Percentiles rank a stretch among this genome's conserved stretches.
Conservation (phyloP, 1,140 invertebrate genomes). For the silkworm (Bombyx mori) region DNA sequence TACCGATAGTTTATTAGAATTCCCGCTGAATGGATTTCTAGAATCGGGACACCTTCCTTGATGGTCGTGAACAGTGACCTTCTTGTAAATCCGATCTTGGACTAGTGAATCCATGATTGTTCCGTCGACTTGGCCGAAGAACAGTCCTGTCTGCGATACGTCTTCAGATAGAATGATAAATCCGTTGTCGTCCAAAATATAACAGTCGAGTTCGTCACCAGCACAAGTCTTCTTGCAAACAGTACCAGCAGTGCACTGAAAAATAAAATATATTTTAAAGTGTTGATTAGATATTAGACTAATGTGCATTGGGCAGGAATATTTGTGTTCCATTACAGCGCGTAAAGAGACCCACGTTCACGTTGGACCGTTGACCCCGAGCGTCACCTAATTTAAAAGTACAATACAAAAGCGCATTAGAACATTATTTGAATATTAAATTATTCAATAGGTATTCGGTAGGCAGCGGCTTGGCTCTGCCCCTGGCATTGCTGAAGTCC, state of each 20-base stretch:
- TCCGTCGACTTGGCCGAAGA: slow-evolving; percentile 95
- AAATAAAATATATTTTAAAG: slow-evolving; percentile 12
- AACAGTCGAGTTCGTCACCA: slow-evolving; percentile 90
- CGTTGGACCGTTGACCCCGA: too few species aligned
- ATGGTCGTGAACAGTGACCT: slow-evolving; percentile 88
- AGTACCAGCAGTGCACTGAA: slow-evolving; percentile 79
- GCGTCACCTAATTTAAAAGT: too few species aligned
- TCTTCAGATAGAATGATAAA: slow-evolving; percentile 94
- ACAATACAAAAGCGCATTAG: too few species aligned
- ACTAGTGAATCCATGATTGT: slow-evolving; percentile 95
- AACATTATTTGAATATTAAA: too few species aligned
- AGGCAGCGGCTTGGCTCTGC: too few species aligned
- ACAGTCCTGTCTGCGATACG: slow-evolving; percentile 85
- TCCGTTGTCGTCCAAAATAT: slow-evolving; percentile 93
- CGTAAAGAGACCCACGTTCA: too few species aligned
- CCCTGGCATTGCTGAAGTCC: too few species aligned
- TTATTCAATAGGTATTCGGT: too few species aligned
- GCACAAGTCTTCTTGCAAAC: slow-evolving; percentile 87
- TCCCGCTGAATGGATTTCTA: slow-evolving; percentile 79
- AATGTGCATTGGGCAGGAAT: too few species aligned
- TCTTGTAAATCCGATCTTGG: slow-evolving; percentile 90
- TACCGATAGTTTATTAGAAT: slow-evolving; percentile 60
- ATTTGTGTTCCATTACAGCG: too few species aligned
- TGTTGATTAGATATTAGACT: too few species aligned
- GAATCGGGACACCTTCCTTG: slow-evolving; percentile 89